Evolutionary conservation across 2,888 invertebrate genomes (phyloP), one percentile per base, ranked within the genome.

Genomic region (Willowsia nigromaculata): DNA sequence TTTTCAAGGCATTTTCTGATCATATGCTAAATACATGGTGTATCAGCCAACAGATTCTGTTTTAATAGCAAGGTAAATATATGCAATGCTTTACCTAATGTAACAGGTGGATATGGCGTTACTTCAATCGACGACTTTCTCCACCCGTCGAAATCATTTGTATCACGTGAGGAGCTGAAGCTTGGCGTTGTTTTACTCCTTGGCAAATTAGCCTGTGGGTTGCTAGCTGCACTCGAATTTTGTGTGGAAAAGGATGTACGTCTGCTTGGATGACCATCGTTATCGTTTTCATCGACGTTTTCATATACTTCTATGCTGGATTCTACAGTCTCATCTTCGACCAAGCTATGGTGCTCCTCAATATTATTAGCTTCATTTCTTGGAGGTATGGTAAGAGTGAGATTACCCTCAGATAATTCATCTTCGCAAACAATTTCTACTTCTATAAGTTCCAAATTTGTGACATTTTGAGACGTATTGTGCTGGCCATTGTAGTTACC

Each of bases 111-210:
- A 1, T 59, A 37, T 18, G 86, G 33, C 3, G 59, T 47, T 2
- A 90, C 85, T 65, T 89, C 89, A 22, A 90, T 76, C 2, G 84
- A 89, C 18, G 89, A 90, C 5, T 68, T 83, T 56, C 85, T 84
- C 86, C 89, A 89, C 0, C 89, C 89, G 68, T 85, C 40, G 27
- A 81, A 89, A 15, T 89, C 78, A 40, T 27, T 59, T 6, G 25
- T 50, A 30, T 11, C 50, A 4, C n/a, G 50, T 25, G 30, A 27
- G 6, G 81, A 65, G 13, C 11, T 15, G 18, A 78, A 37, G 22
- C 22, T 78, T 9, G 65, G 30, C 18, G 65, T 50, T 7, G 82
- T 88, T 71, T 25, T 68, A n/a, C 56, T 88, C 25, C 87, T 56
- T 22, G 47, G 30, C 33, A 85, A n/a, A 30, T 11, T n/a, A 30